Base-by-base conservation (phyloP, 2,113 vertebrate species). In the Epinephelus cyanopodus region DNA sequence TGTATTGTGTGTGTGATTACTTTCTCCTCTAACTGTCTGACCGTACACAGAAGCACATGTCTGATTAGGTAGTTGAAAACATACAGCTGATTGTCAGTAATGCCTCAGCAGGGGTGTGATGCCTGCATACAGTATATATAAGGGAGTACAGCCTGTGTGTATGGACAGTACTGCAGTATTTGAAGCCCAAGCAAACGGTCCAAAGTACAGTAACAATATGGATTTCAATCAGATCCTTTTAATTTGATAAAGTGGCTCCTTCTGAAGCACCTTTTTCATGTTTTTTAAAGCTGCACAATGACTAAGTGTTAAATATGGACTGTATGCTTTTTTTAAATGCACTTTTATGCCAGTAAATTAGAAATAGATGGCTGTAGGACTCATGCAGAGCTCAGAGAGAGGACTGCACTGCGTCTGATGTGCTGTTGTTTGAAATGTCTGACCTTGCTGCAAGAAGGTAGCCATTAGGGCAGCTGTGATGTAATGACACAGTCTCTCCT, bases 381-480 rank as follows among this genome's bases (percentile, higher is more conserved):
- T 29, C 50, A 4, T 15, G 25, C 64, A 45, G 42, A 50, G 42
- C 18, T 19, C 33, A 7, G 62, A 61, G 23, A n/a, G 37, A 6
- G 6, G 14, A 39, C 56, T 79, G 56, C 48, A 63, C 12, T 63
- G 48, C 23, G 27, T 66, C 67, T 19, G 37, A 62, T 25, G 47
- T 21, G 37, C 65, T 39, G 48, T 62, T 53, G 42, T 48, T 77
- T 73, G 11, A 70, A 57, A 65, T 62, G 69, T 52, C 37, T 67
- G 67, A 60, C 70, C 75, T 78, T 70, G 75, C 74, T 86, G 37
- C 60, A 72, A 47, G 13, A 61, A 66, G 45, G 13, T 5, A 63
- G 39, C 21, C 67, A 23, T 76, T 45, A 23, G 25, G 37, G 47
- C 47, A 54, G 25, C 27, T 68, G 29, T 68, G 63, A 74, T 1